Conservation (phyloP, 2,113 vertebrate genomes). For the Malurus melanocephalus region DNA sequence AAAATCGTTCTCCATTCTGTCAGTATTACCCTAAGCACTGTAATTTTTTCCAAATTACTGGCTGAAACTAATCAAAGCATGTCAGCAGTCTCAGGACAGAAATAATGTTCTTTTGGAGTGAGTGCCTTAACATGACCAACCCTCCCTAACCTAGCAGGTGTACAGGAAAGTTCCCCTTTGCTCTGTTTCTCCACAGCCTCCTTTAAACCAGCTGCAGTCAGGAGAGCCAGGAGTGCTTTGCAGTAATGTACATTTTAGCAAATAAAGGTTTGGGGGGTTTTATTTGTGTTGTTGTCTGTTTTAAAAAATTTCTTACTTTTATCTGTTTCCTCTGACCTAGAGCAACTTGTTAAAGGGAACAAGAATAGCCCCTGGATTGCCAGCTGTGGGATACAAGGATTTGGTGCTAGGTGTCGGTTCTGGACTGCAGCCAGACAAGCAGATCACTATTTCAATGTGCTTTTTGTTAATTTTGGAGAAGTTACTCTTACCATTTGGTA, state of each 20-base stretch:
- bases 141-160: neutral
- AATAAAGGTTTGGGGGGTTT: constrained; percentile 19
- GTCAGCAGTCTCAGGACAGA: constrained; percentile 47
- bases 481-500: neutral
- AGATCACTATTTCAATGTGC: neutral
- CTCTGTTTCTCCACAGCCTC: neutral
- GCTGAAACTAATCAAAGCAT: constrained; percentile 10
- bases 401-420: neutral
- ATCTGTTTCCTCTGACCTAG: neutral
- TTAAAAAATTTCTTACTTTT: neutral
- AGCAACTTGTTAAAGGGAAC: neutral
- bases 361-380: neutral
- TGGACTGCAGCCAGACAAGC: neutral
- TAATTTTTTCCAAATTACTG: constrained; percentile 6
- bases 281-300: neutral
- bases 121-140: constrained; percentile 60
- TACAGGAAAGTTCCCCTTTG: neutral
- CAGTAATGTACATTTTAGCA: constrained; percentile 28
- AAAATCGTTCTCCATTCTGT: constrained; percentile 18
- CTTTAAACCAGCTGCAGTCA: neutral
- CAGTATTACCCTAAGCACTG: constrained; percentile 25
- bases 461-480: neutral
- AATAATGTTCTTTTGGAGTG: constrained; percentile 37
- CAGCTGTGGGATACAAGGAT: neutral
- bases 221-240: neutral